Conservation (phyloP, 2,888 invertebrate genomes). For the Neoscelio sp. region DNA sequence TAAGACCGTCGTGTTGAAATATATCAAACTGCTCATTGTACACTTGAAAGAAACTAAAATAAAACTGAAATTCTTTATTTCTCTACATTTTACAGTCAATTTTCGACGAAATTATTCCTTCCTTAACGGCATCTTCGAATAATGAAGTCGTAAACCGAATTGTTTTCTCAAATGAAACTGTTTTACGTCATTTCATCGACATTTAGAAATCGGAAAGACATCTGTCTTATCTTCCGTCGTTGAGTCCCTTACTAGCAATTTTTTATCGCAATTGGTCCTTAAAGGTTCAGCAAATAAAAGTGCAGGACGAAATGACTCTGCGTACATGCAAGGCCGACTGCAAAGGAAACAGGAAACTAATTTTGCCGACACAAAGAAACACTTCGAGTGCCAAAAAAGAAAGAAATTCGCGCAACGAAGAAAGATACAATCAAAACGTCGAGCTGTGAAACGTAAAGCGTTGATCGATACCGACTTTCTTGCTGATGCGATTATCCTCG, state of each 20-base stretch:
- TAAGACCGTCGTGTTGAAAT: too few relatives aligned
- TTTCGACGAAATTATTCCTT: too few relatives aligned
- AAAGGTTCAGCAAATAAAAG: constrained; percentile 21
- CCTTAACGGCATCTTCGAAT: too few relatives aligned
- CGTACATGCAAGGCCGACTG: constrained; percentile 2
- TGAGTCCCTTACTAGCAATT: not conserved
- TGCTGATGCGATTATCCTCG: constrained; percentile 35
- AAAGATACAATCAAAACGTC: constrained; percentile 3
- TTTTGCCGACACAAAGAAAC: constrained; percentile 10
- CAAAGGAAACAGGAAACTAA: constrained; percentile 27
- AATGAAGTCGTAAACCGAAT: too few relatives aligned
- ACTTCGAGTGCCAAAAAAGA: not conserved
- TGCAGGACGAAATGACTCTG: constrained; percentile 4
- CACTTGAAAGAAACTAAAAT: too few relatives aligned
- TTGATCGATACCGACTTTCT: constrained; percentile 40
- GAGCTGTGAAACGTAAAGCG: not conserved
- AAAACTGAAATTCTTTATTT: too few relatives aligned
- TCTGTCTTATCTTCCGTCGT: constrained; percentile 17
- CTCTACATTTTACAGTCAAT: too few relatives aligned
- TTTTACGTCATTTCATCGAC: constrained; percentile 16
- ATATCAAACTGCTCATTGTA: too few relatives aligned
- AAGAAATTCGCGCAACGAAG: not conserved
- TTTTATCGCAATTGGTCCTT: constrained; percentile 21
- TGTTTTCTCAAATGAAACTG: too few relatives aligned
- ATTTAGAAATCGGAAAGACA: constrained; percentile 12